These are phyloP conservation scores for Helogale parvula DNA, from an alignment of 2,113 vertebrate genomes.

Conservation along the genomic window DNA sequence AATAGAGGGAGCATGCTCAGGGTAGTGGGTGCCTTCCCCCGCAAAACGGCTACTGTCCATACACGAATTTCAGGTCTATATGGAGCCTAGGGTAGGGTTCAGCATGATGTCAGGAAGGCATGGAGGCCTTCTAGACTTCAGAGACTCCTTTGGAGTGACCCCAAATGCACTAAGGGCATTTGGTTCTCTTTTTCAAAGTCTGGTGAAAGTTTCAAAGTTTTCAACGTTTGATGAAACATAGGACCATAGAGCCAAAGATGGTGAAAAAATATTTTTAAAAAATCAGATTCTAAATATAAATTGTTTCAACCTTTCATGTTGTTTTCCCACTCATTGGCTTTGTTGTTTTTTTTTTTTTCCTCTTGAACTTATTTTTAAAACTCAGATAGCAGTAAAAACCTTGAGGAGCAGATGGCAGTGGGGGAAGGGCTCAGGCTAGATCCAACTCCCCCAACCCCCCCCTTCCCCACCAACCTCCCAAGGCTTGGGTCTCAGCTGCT, in stretches of 20 bases:
- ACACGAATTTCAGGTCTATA: not conserved
- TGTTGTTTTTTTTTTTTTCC: not conserved
- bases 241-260: not conserved
- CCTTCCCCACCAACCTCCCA: not conserved
- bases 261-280: not conserved
- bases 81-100: not conserved
- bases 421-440: not conserved
- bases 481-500: constrained; percentile 13
- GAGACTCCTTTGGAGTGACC: not conserved
- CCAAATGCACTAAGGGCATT: not conserved
- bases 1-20: not conserved
- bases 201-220: constrained; percentile 14
- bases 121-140: not conserved
- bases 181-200: constrained; percentile 3
- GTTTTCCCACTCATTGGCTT: constrained; percentile 31
- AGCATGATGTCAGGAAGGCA: not conserved
- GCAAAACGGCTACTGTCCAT: fast-evolving
- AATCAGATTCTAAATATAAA: constrained; percentile 32
- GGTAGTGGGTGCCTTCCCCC: too few species aligned
- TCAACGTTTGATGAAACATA: constrained; percentile 40
- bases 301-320: not conserved
- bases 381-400: not conserved
- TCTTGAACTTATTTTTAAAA: constrained; percentile 48
- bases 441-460: not conserved
- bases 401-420: not conserved